Conservation (phyloP, 2,888 invertebrate genomes). For the Dione juno region DNA sequence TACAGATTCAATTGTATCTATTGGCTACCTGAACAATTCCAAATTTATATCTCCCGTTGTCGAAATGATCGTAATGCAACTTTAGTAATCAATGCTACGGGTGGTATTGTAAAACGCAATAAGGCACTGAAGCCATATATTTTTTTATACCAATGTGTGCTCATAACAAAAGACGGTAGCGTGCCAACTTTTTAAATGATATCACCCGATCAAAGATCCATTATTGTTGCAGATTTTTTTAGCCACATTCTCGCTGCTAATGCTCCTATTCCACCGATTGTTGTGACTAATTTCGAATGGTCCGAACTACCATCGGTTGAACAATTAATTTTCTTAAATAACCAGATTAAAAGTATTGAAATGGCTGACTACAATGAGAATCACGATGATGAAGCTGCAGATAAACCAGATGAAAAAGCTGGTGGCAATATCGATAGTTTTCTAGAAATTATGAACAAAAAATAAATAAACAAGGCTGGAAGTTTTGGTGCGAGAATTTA, state of each 20-base stretch:
- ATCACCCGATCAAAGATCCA: conserved; percentile 1
- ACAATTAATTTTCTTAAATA: no score
- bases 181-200: conserved; percentile 25
- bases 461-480: no score
- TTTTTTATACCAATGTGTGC: conserved; percentile 33
- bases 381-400: no score
- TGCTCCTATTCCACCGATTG: neutral
- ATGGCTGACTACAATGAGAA: no score
- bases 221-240: no score
- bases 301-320: no score
- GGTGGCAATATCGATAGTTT: no score
- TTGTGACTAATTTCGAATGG: no score
- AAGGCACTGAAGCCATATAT: conserved; percentile 21
- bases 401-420: no score
- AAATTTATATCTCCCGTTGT: conserved; percentile 6
- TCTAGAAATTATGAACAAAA: no score
- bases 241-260: conserved; percentile 7
- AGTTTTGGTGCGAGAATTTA: no score
- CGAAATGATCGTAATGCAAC: conserved; percentile 9
- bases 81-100: conserved; percentile 17
- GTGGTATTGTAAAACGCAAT: conserved; percentile 18
- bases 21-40: conserved; percentile 6
- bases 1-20: conserved; percentile 3
- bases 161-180: conserved; percentile 32
- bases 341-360: no score